Percentiles rank a stretch among this genome's conserved stretches.
These are phyloP conservation scores for Lepidothrix coronata DNA, from an alignment of 2,113 vertebrate species.

Conservation along the genomic window DNA sequence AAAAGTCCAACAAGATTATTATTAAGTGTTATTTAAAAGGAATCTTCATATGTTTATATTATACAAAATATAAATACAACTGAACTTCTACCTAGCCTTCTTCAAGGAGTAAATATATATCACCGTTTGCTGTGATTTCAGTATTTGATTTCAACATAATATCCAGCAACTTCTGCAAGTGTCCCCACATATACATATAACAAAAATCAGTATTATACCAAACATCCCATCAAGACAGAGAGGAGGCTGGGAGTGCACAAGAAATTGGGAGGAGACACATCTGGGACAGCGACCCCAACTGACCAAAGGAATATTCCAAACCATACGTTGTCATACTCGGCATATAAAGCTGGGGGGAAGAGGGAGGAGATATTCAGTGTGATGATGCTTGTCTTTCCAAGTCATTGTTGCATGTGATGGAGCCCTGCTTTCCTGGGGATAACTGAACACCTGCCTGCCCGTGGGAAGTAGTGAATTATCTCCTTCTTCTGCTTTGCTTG, in stretches of 20 bases:
- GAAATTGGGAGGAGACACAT: neutral
- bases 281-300: neutral
- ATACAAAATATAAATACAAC: neutral
- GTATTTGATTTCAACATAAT: neutral
- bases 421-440: neutral
- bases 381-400: neutral
- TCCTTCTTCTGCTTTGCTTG: neutral
- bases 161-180: neutral
- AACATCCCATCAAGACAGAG: neutral
- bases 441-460: neutral
- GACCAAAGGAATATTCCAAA: neutral
- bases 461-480: neutral
- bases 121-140: neutral
- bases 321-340: rapidly evolving
- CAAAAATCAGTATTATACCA: neutral
- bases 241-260: neutral
- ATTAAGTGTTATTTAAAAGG: neutral
- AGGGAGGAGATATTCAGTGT: rapidly evolving
- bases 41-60: neutral
- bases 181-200: neutral
- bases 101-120: neutral
- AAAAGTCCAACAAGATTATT: neutral
- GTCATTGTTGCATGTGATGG: rapidly evolving
- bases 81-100: neutral
- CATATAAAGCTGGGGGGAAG: neutral